phyloP scores from a whole-genome alignment of 2,797 vertebrate genomes.

The Anisognathus igniventris region DNA sequence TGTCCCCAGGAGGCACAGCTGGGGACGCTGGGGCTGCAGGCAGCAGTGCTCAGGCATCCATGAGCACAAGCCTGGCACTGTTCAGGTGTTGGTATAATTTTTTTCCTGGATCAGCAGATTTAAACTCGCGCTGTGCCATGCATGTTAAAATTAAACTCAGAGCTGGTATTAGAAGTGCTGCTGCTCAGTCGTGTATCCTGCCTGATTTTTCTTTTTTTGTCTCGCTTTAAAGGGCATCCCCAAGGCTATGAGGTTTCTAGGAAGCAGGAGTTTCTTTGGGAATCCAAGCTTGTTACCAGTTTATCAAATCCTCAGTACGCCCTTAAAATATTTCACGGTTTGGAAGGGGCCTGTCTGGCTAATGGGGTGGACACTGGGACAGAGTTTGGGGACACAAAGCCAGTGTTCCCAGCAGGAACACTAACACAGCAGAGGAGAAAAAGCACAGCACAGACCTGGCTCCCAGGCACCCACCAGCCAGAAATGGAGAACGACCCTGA shows the following conservation, averaged over 20 bases:
- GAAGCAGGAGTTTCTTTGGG: not conserved
- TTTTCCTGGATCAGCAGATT: constrained; percentile 6
- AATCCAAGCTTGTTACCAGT: not conserved
- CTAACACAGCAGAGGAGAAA: not conserved
- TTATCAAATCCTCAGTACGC: not conserved
- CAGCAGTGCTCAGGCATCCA: not conserved
- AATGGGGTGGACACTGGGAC: not conserved
- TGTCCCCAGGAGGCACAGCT: not conserved
- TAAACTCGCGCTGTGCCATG: not conserved
- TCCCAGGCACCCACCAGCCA: not conserved
- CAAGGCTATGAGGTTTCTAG: not conserved
- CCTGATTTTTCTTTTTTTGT: not conserved
- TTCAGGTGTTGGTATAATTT: not conserved
- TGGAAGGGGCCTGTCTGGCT: not conserved
- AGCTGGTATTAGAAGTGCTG: not conserved
- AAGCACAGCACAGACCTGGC: not conserved
- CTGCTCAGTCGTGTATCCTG: not conserved
- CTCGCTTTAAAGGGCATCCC: not conserved
- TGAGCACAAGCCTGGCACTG: not conserved
- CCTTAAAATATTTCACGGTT: not conserved
- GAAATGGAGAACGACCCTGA: accelerated
- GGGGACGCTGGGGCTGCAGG: not conserved
- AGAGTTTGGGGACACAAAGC: not conserved
- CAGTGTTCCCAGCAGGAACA: not conserved
- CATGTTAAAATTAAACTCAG: not conserved